Base-by-base conservation (phyloP, 1,140 invertebrate species). In the Dreissena rostriformis region DNA sequence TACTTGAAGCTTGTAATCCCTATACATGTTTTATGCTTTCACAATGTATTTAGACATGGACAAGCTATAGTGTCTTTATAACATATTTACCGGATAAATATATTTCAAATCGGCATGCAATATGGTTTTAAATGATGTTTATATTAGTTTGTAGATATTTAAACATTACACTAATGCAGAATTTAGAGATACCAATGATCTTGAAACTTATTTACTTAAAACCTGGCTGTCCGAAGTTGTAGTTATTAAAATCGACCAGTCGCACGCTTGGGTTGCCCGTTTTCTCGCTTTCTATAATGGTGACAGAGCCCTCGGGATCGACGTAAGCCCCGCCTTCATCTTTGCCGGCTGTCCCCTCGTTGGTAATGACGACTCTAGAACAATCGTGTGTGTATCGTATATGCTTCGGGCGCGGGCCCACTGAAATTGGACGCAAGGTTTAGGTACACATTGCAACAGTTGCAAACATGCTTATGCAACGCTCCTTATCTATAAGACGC, bases 251-350 rank as follows among this genome's bases (percentile, higher is more conserved):
- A 57, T 86, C 85, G 11, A 83, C 70, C 6, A 74, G 11, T 39
- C 63, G 71, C 7, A 74, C 73, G 19, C 73, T 65, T 4, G 80
- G 79, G 57, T 83, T 83, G 24, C 78, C 78, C 5, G 71, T 82
- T 22, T 14, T 28, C 24, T 67, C 57, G 28, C 53, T 57, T 22
- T 55, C 63, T 19, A 86, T 74, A 12, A 86, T 73, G 17, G 74
- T 65, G 51, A 86, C 39, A 15, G 79, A 61, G 17, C 85, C 85
- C 57, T 86, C 74, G 17, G 85, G 85, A 65, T 86, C 70, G 7
- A 79, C 15, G 57, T 83, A 86, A 28, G 29, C 74, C 7, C 29
- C 51, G 17, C 12, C 19, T 15, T 72, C 61, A 51, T 86, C 76
- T 14, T 77, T 75, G 15, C 85, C 85, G 0, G 85, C 53, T 14